These are phyloP conservation scores for Teleogryllus occipitalis DNA, from an alignment of 1,140 invertebrate species.

Conservation along the genomic window DNA sequence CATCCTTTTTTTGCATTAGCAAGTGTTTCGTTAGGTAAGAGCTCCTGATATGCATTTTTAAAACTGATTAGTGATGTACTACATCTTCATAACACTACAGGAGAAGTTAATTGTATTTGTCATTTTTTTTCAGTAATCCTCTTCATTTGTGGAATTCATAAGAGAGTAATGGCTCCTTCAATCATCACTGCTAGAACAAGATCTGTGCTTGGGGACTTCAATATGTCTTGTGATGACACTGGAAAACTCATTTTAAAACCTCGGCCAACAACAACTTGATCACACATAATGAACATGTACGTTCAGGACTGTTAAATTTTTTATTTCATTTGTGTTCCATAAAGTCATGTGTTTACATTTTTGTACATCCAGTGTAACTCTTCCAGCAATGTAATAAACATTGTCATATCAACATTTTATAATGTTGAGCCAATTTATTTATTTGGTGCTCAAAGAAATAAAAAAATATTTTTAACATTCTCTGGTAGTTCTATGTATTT, in stretches of 20 bases:
- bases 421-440: too few relatives aligned
- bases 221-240: conserved; percentile 96
- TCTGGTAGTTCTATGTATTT: too few relatives aligned
- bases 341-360: too few relatives aligned
- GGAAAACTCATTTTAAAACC: conserved; percentile 85
- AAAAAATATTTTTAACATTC: too few relatives aligned
- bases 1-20: conserved; percentile 95
- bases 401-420: too few relatives aligned
- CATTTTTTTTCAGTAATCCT: conserved; percentile 62
- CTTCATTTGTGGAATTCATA: conserved; percentile 87
- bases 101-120: neutral
- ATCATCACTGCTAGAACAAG: conserved; percentile 88
- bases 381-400: too few relatives aligned
- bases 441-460: too few relatives aligned
- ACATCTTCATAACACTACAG: neutral
- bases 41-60: neutral
- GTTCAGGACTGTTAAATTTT: too few relatives aligned
- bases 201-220: conserved; percentile 85
- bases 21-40: conserved; percentile 66
- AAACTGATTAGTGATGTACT: neutral
- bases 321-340: too few relatives aligned
- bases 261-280: conserved; percentile 43
- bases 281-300: neutral
- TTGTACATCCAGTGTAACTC: too few relatives aligned
- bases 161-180: conserved; percentile 89